Percentiles rank a stretch among this genome's conserved stretches.
These are phyloP conservation scores for Rhagonycha lutea DNA, from an alignment of 2,888 invertebrate species.

Conservation along the genomic window DNA sequence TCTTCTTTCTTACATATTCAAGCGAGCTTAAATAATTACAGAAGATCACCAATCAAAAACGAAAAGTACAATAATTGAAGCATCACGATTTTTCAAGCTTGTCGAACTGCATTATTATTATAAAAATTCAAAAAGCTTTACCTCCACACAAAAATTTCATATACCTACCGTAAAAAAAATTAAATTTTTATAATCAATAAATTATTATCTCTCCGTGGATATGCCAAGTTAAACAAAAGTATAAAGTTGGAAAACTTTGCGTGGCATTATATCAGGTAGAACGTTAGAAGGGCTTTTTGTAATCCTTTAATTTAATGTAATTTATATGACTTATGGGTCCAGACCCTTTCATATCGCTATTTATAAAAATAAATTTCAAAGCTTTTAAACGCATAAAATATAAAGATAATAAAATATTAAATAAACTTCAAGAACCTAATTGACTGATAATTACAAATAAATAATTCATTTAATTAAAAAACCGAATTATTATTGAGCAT, in stretches of 20 bases:
- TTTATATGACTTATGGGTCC: not conserved
- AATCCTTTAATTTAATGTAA: not conserved
- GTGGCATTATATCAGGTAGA: not conserved
- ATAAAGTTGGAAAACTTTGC: not conserved
- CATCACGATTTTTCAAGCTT: too few relatives aligned
- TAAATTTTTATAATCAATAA: not conserved
- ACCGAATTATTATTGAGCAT: too few relatives aligned
- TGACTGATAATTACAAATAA: not conserved
- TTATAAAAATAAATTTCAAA: not conserved
- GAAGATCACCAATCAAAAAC: too few relatives aligned
- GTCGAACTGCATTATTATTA: too few relatives aligned
- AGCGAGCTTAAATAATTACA: not conserved
- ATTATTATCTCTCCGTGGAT: not conserved
- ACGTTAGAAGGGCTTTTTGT: not conserved
- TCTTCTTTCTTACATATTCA: not conserved
- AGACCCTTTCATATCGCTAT: not conserved
- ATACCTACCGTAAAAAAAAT: too few relatives aligned
- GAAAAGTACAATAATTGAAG: too few relatives aligned
- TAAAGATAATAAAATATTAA: not conserved
- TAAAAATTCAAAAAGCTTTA: too few relatives aligned
- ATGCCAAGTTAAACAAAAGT: not conserved
- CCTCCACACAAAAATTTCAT: too few relatives aligned
- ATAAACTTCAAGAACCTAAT: not conserved
- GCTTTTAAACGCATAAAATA: not conserved
- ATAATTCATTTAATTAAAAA: not conserved